phyloP scores from a whole-genome alignment of 1,140 invertebrate genomes.

The Heliconius hermathena region DNA sequence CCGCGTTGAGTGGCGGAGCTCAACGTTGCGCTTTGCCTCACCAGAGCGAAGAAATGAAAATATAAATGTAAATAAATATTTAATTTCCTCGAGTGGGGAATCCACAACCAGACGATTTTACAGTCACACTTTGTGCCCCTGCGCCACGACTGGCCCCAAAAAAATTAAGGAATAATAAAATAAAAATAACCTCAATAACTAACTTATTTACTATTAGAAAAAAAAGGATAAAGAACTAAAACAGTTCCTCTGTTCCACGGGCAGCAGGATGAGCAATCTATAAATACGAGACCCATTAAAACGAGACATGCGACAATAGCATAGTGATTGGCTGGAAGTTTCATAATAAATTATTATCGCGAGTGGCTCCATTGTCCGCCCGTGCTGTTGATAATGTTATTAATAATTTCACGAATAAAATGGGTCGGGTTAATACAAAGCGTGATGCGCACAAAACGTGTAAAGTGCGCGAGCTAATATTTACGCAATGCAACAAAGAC shows the following conservation, averaged over 20 bases:
- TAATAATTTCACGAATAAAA: slow-evolving; percentile 37
- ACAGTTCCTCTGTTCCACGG: neutral
- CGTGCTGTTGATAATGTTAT: slow-evolving; percentile 34
- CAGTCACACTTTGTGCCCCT: too few relatives aligned
- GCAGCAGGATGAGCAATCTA: slow-evolving; percentile 22
- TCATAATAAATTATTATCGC: slow-evolving; percentile 36
- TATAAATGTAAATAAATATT: too few relatives aligned
- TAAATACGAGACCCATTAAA: slow-evolving; percentile 27
- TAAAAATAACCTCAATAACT: too few relatives aligned
- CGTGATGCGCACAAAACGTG: slow-evolving; percentile 24
- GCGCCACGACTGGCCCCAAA: too few relatives aligned
- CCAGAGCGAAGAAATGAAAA: too few relatives aligned
- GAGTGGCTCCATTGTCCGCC: slow-evolving; percentile 33
- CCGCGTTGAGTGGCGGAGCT: too few relatives aligned
- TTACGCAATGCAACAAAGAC: slow-evolving; percentile 32
- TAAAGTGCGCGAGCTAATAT: slow-evolving; percentile 34
- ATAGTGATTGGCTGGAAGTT: slow-evolving; percentile 34
- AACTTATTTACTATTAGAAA: too few relatives aligned
- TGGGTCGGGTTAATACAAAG: slow-evolving; percentile 24
- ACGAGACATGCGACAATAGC: slow-evolving; percentile 26
- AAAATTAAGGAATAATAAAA: too few relatives aligned
- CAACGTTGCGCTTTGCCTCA: too few relatives aligned
- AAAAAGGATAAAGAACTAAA: neutral
- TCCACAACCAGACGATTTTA: too few relatives aligned
- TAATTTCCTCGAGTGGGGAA: too few relatives aligned